Evolutionary conservation across 2,113 vertebrate genomes (phyloP), one percentile per base, ranked within the genome.

Genomic region (Proteles cristata): DNA sequence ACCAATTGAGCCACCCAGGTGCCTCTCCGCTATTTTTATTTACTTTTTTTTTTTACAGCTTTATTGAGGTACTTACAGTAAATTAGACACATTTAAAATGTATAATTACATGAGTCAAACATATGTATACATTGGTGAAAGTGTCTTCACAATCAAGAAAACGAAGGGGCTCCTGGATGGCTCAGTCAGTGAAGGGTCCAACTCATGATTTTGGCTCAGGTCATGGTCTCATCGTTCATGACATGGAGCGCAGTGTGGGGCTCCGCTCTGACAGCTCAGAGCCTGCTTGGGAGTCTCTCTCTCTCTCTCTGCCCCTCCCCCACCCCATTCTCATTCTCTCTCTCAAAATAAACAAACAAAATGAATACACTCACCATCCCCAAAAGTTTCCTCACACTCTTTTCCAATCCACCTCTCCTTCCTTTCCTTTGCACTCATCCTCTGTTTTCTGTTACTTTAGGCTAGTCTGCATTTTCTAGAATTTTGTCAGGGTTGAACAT

Each of bases 51-150:
- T 39, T 50, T 93, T 35, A 91, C 73, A 92, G 12, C 45, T 88
- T 88, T 95, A 92, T 17, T 94, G 45, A 90, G 58, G 58, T 83
- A 74, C 63, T 77, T 88, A 87, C 2, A 71, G 61, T 53, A 93
- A 95, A 89, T 43, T 81, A 25, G 14, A 80, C 19, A 71, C 91
- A 80, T 65, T 71, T 93, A 92, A 96, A 94, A 95, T 61, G 14
- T 43, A 94, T 26, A 92, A 94, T 76, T 83, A 83, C 45, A 63
- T 91, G 88, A 94, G 66, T 93, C 50, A 92, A 53, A 86, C 21
- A 55, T 23, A 55, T 26, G 65, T 63, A 92, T 65, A 82, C 39
- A 50, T 7, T 73, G 33, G 53, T 16, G 11, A 92, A 71, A 65
- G 61, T 50, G 83, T 69, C 50, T 58, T 86, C 12, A 39, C 63